phyloP scores from a whole-genome alignment of 1,140 invertebrate species.

The Lysiphlebus fabarum region DNA sequence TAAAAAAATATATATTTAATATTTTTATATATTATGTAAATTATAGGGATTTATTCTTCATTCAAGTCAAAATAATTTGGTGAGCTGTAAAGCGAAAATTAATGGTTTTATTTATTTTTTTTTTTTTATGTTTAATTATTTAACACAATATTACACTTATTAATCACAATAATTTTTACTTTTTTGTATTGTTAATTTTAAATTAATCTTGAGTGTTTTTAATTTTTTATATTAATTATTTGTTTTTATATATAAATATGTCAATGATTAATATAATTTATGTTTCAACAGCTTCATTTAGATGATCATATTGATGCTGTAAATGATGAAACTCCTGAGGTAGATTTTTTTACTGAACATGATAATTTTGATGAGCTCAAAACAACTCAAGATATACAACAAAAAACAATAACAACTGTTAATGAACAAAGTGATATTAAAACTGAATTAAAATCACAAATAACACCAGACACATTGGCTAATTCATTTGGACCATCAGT shows the following conservation, averaged over 20 bases:
- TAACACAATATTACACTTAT: not conserved
- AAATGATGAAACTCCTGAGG: slow-evolving; percentile 61
- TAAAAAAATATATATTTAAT: not conserved
- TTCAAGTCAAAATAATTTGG: slow-evolving; percentile 43
- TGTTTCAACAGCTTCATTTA: slow-evolving; percentile 59
- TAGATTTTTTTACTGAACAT: slow-evolving; percentile 82
- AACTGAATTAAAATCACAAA: slow-evolving; percentile 16
- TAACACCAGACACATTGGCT: slow-evolving; percentile 21
- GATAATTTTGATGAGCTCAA: slow-evolving; percentile 49
- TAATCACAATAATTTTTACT: not conserved
- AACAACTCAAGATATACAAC: slow-evolving; percentile 29
- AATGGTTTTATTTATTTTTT: not conserved
- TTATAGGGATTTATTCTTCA: slow-evolving; percentile 50
- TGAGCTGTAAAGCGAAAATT: slow-evolving; percentile 43
- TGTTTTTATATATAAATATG: slow-evolving; percentile 1
- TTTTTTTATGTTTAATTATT: slow-evolving; percentile 4
- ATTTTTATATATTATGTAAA: slow-evolving; percentile 23
- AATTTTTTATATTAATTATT: not conserved
- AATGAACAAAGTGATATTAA: slow-evolving; percentile 23
- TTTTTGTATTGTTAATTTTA: not conserved
- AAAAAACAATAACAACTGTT: slow-evolving; percentile 26
- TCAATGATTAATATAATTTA: slow-evolving; percentile 17
- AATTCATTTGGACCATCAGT: slow-evolving; percentile 40
- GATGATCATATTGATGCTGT: slow-evolving; percentile 51
- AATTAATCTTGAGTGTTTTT: not conserved